phyloP scores from a whole-genome alignment of 2,888 invertebrate genomes.

The Alentia gelatinosa region DNA sequence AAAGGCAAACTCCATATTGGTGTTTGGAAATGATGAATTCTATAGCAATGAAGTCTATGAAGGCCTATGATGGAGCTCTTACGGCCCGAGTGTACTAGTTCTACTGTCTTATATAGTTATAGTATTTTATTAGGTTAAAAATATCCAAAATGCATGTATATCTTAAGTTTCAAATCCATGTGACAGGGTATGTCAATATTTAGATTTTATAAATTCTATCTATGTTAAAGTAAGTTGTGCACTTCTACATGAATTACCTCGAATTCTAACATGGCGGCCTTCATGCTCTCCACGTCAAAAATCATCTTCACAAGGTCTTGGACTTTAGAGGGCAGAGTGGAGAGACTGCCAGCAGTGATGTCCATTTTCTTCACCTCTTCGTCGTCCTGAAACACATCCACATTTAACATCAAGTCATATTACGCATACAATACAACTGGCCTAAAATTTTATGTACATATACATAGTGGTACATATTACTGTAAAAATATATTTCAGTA shows the following conservation, averaged over 20 bases:
- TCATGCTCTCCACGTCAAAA: conserved; percentile 96
- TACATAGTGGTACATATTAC: no score
- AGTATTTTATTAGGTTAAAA: neutral
- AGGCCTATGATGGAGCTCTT: neutral
- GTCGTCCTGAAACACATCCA: conserved; percentile 68
- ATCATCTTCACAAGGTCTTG: conserved; percentile 92
- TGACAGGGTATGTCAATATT: no score
- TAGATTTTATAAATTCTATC: no score
- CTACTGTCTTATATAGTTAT: neutral
- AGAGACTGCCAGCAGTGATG: conserved; percentile 80
- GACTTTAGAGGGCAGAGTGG: conserved; percentile 88
- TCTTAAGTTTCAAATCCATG: no score
- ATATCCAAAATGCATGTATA: neutral
- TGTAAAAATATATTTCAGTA: no score
- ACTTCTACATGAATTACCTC: no score
- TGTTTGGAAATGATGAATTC: neutral
- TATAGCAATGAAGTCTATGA: no score
- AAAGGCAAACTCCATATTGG: neutral
- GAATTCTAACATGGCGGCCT: conserved; percentile 94
- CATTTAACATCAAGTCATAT: no score
- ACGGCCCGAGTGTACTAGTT: neutral
- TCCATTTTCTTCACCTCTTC: conserved; percentile 72
- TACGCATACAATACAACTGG: no score
- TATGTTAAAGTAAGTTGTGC: no score
- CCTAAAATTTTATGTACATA: no score